A percentile compares a stretch with the other conserved stretches of the same genome.
Evolutionary conservation across 2,797 vertebrate genomes (phyloP).

Genomic region (Cyprinella venusta): DNA sequence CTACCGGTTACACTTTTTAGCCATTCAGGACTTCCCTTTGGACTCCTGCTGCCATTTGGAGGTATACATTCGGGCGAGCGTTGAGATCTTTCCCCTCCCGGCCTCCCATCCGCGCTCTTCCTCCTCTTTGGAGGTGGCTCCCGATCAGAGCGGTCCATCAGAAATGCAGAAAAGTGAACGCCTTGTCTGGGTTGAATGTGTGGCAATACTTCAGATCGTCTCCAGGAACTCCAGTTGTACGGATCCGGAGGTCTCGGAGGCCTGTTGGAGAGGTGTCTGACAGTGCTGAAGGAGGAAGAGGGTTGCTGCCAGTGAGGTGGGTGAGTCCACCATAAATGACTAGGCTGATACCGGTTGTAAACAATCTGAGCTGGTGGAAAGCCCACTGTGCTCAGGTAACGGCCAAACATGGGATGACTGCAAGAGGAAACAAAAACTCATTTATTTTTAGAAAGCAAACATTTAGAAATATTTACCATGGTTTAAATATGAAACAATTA

Average conservation of each 20-base stretch:
- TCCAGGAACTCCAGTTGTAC: constrained; percentile 64
- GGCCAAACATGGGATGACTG: constrained; percentile 87
- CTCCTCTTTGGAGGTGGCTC: constrained; percentile 83
- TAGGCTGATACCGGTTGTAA: constrained; percentile 40
- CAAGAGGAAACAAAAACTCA: neutral
- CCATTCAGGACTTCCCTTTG: constrained; percentile 43
- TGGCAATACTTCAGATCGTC: constrained; percentile 64
- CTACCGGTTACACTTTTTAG: constrained; percentile 1
- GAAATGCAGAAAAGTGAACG: constrained; percentile 72
- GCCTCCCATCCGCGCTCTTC: constrained; percentile 63
- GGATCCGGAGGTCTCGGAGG: constrained; percentile 64
- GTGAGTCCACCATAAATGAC: constrained; percentile 60
- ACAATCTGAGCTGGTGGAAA: constrained; percentile 64
- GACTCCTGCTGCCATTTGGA: constrained; percentile 26
- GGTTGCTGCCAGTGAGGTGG: constrained; percentile 14
- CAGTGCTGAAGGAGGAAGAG: neutral
- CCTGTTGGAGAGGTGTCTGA: constrained; percentile 49
- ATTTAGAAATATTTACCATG: neutral
- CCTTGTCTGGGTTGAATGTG: constrained; percentile 64
- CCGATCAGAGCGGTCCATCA: constrained; percentile 76
- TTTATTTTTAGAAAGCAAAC: neutral
- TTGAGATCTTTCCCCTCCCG: neutral
- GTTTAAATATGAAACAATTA: neutral
- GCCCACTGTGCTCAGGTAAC: constrained; percentile 78
- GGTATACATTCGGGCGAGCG: constrained; percentile 7